These are phyloP conservation scores for Crocuta crocuta DNA, from an alignment of 2,113 vertebrate genomes.

Conservation along the genomic window DNA sequence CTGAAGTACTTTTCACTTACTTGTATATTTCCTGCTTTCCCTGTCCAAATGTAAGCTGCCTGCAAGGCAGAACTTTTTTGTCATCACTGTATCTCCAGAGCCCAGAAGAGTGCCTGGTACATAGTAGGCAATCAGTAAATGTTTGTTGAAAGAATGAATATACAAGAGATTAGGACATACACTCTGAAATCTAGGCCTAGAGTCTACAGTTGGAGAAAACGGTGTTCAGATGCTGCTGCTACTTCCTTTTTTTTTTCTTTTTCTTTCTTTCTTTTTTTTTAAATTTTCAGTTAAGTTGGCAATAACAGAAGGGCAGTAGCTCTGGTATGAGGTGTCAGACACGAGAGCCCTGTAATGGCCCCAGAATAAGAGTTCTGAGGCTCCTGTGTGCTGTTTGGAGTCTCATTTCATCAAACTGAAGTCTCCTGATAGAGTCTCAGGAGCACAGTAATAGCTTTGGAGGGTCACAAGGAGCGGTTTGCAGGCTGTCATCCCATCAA, in stretches of 20 bases:
- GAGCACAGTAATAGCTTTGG: not conserved
- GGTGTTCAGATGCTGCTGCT: not conserved
- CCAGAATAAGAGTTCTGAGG: not conserved
- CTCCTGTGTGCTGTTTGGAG: not conserved
- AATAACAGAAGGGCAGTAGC: not conserved
- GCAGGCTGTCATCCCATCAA: not conserved
- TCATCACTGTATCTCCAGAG: not conserved
- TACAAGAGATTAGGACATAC: not conserved
- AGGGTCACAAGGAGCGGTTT: not conserved
- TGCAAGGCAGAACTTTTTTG: not conserved
- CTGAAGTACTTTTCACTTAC: not conserved
- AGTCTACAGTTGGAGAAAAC: slow-evolving; percentile 27
- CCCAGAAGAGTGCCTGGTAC: slow-evolving; percentile 17
- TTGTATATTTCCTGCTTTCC: slow-evolving; percentile 41
- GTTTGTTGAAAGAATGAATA: slow-evolving; percentile 34
- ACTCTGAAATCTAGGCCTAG: not conserved
- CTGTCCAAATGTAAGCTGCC: not conserved
- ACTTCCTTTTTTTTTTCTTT: not conserved
- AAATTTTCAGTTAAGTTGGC: not conserved
- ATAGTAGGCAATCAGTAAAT: slow-evolving; percentile 35
- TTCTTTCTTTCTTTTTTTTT: not conserved
- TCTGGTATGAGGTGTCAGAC: slow-evolving; percentile 10
- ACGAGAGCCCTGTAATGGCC: not conserved
- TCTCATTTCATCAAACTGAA: not conserved
- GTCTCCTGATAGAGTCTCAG: not conserved